phyloP scores from a whole-genome alignment of 2,888 invertebrate genomes.

The Acrobasis consociella region DNA sequence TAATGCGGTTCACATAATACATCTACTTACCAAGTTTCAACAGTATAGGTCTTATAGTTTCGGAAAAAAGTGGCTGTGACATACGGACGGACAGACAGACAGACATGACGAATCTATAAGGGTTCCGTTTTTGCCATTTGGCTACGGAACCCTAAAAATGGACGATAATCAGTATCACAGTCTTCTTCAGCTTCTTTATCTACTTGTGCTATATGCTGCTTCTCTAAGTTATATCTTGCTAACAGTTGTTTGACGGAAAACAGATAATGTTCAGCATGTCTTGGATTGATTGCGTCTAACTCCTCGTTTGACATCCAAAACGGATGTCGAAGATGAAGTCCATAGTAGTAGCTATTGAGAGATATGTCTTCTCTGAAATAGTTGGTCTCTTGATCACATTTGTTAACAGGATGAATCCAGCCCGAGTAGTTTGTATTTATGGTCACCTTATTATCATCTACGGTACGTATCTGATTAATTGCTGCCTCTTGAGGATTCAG shows the following conservation, averaged over 20 bases:
- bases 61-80: too few relatives aligned
- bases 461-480: conserved; percentile 48
- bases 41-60: too few relatives aligned
- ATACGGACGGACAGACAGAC: too few relatives aligned
- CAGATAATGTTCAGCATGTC: conserved; percentile 62
- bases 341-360: conserved; percentile 83
- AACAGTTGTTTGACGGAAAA: conserved; percentile 49
- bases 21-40: too few relatives aligned
- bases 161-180: conserved; percentile 53
- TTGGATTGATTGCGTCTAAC: conserved; percentile 56
- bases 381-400: conserved; percentile 77
- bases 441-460: conserved; percentile 42
- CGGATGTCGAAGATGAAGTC: conserved; percentile 80
- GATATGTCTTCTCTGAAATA: conserved; percentile 86
- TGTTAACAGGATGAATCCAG: conserved; percentile 75
- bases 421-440: conserved; percentile 73
- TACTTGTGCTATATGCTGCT: conserved; percentile 48
- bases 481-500: conserved; percentile 44
- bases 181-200: conserved; percentile 34
- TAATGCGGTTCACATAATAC: too few relatives aligned
- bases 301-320: conserved; percentile 82
- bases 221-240: conserved; percentile 64
- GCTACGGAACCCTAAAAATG: too few relatives aligned
- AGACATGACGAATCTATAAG: too few relatives aligned
- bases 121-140: too few relatives aligned